A percentile compares a stretch with the other conserved stretches of the same genome.
phyloP scores from a whole-genome alignment of 2,888 invertebrate genomes.

The Volucella bombylans region DNA sequence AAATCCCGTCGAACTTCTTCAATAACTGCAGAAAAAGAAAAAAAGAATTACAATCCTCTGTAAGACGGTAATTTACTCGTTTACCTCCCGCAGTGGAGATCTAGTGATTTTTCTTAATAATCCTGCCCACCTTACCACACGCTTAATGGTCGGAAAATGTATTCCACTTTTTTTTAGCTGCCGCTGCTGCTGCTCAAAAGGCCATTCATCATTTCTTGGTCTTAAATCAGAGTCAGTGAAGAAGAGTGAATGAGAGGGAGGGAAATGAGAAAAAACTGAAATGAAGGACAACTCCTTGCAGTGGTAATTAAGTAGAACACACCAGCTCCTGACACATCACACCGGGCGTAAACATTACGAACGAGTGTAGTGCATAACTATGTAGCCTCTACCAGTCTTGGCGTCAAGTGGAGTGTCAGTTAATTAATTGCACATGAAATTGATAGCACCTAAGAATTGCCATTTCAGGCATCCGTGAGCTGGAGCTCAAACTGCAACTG shows the following conservation, averaged over 20 bases:
- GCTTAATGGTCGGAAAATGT: slow-evolving; percentile 7
- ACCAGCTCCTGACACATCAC: slow-evolving; percentile 72
- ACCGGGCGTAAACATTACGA: slow-evolving; percentile 72
- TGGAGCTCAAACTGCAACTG: too few species aligned
- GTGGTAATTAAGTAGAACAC: slow-evolving; percentile 67
- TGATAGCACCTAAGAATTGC: slow-evolving; percentile 69
- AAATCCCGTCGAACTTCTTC: too few species aligned
- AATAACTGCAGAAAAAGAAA: too few species aligned
- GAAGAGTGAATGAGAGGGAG: not conserved
- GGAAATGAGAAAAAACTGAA: slow-evolving; percentile 9
- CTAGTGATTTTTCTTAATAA: not conserved
- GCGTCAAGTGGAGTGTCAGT: slow-evolving; percentile 73
- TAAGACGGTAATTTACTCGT: too few species aligned
- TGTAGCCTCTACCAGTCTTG: slow-evolving; percentile 33
- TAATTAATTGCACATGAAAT: slow-evolving; percentile 74
- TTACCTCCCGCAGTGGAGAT: too few species aligned
- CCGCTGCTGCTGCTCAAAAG: slow-evolving; percentile 11
- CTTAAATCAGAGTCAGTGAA: slow-evolving; percentile 10
- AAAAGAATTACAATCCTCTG: too few species aligned
- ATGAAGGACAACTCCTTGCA: slow-evolving; percentile 64
- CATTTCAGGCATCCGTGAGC: slow-evolving; percentile 31
- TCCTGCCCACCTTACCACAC: not conserved
- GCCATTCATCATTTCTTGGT: slow-evolving; percentile 57
- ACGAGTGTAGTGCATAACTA: slow-evolving; percentile 63
- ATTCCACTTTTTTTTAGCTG: slow-evolving; percentile 19